Conservation (phyloP, 2,888 invertebrate species). For the Diaperis boleti region DNA sequence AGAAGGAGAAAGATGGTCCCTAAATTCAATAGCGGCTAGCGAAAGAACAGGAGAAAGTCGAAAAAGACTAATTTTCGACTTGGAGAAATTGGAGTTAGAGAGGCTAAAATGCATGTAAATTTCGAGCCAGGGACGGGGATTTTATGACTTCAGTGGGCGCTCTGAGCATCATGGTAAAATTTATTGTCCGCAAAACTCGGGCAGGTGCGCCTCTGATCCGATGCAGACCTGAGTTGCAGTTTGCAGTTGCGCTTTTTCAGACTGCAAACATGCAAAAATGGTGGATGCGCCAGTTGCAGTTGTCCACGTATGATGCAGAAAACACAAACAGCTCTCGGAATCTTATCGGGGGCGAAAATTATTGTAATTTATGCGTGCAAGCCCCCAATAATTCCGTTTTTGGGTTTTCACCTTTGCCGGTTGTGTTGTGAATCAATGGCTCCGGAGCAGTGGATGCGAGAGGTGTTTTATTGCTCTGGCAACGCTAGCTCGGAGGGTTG, state of each 20-base stretch:
- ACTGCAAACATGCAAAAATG: neutral
- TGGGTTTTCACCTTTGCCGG: conserved; percentile 1
- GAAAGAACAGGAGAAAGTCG: no score
- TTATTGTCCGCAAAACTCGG: no score
- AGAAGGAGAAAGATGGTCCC: no score
- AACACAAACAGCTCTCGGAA: neutral
- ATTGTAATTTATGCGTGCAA: conserved; percentile 24
- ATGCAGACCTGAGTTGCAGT: no score
- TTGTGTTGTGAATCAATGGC: conserved; percentile 16
- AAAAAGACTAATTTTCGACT: no score
- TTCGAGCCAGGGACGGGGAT: no score
- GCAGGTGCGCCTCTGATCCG: no score
- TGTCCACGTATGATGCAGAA: neutral
- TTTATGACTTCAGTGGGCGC: no score
- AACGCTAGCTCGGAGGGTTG: neutral
- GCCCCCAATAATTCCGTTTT: conserved; percentile 22
- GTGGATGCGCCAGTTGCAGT: neutral
- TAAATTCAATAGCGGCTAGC: no score
- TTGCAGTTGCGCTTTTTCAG: neutral
- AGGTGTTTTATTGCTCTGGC: conserved; percentile 23
- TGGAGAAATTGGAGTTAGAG: no score
- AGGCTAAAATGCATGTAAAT: no score
- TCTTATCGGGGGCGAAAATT: conserved; percentile 13
- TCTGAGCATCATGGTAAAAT: no score
- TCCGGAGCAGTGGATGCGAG: conserved; percentile 3